Evolutionary conservation across 2,888 invertebrate species (phyloP).

Genomic region (Hecatera dysodea): DNA sequence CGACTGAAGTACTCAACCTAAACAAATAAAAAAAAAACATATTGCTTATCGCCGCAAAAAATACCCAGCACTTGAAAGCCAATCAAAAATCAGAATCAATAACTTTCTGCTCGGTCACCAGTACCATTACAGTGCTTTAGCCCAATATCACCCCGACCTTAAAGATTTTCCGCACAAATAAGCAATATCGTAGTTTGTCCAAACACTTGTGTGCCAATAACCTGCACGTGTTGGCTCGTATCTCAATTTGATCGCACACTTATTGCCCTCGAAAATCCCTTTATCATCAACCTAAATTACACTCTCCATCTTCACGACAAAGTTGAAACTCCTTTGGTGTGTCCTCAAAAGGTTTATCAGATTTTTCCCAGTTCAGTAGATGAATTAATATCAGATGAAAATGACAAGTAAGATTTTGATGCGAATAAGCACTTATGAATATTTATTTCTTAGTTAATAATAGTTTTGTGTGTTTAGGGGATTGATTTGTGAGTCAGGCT

Average conservation of each 20-base stretch:
- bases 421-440: constrained; percentile 70
- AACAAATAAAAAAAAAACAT: constrained; percentile 35
- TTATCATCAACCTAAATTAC: constrained; percentile 50
- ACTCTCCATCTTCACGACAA: constrained; percentile 24
- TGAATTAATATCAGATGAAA: constrained; percentile 84
- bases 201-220: constrained; percentile 89
- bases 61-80: constrained; percentile 22
- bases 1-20: neutral
- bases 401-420: constrained; percentile 76
- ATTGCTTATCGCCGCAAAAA: constrained; percentile 18
- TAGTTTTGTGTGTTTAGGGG: constrained; percentile 45
- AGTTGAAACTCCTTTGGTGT: constrained; percentile 45
- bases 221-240: constrained; percentile 87
- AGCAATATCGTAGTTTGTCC: constrained; percentile 88
- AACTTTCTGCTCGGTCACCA: constrained; percentile 53
- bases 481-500: constrained; percentile 15
- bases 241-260: constrained; percentile 87
- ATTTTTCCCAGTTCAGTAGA: constrained; percentile 74
- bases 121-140: constrained; percentile 51
- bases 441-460: constrained; percentile 64
- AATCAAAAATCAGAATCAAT: constrained; percentile 55
- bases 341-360: constrained; percentile 67
- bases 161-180: constrained; percentile 84
- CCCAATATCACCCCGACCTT: constrained; percentile 66
- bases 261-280: constrained; percentile 74